These are phyloP conservation scores for Genyomyrus donnyi DNA, from an alignment of 2,113 vertebrate species.

Conservation along the genomic window DNA sequence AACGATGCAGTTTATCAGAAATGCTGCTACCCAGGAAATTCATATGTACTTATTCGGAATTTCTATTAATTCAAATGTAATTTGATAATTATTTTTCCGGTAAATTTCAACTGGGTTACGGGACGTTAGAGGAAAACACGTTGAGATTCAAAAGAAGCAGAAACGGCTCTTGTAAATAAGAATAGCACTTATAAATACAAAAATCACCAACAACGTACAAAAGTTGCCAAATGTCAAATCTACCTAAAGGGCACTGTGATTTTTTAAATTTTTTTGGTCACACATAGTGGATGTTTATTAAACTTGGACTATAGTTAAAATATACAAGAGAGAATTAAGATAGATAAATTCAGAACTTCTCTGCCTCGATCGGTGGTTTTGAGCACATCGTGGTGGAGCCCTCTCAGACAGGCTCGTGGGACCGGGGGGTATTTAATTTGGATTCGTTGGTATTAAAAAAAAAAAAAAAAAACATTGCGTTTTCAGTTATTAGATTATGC, in stretches of 20 bases:
- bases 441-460: background rate
- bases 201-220: background rate
- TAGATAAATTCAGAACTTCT: background rate
- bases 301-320: background rate
- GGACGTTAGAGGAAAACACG: background rate
- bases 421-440: background rate
- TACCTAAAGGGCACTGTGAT: background rate
- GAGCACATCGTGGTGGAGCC: too few relatives aligned
- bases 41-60: background rate
- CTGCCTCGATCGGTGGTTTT: too few relatives aligned
- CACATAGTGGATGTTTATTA: background rate
- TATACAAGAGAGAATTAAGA: background rate
- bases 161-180: background rate
- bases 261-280: background rate
- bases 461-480: background rate
- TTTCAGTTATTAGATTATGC: background rate
- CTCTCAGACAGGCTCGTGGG: background rate
- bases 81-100: background rate
- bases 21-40: background rate
- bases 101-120: background rate
- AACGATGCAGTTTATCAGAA: background rate
- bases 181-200: background rate
- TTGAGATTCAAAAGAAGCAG: background rate
- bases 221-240: background rate
- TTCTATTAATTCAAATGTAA: background rate